Conservation (phyloP, 2,113 vertebrate species). For the Phycodurus eques region DNA sequence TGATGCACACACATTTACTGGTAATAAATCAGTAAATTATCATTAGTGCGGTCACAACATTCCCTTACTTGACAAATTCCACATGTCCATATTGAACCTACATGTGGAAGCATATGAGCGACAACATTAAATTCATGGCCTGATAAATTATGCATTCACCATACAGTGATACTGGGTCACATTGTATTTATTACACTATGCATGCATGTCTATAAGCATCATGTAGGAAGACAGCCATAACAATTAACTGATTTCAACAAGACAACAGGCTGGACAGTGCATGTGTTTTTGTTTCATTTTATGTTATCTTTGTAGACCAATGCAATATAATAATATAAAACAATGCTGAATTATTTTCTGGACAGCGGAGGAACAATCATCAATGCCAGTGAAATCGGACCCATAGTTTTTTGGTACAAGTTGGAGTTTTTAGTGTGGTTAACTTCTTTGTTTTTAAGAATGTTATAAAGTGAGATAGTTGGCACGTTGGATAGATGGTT, state of each 20-base stretch:
- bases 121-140: constrained; percentile 23
- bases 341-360: too few relatives aligned
- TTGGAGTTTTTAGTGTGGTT: too few relatives aligned
- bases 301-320: background rate
- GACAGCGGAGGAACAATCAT: too few relatives aligned
- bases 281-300: background rate
- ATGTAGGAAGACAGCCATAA: background rate
- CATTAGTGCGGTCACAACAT: background rate
- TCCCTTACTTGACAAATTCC: constrained; percentile 3
- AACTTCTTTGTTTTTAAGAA: too few relatives aligned
- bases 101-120: constrained; percentile 4
- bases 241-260: too few relatives aligned
- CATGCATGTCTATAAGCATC: constrained; percentile 10
- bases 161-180: constrained; percentile 27
- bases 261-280: too few relatives aligned
- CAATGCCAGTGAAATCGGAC: too few relatives aligned
- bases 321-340: too few relatives aligned
- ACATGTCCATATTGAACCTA: background rate
- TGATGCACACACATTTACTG: background rate
- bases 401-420: too few relatives aligned
- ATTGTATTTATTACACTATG: constrained; percentile 27
- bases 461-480: too few relatives aligned
- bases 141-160: constrained; percentile 43
- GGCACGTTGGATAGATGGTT: too few relatives aligned
- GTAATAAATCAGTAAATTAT: constrained; percentile 5